Percentiles rank a stretch among this genome's conserved stretches.
Evolutionary conservation across 2,113 vertebrate genomes (phyloP).

Genomic region (Otus sunia): DNA sequence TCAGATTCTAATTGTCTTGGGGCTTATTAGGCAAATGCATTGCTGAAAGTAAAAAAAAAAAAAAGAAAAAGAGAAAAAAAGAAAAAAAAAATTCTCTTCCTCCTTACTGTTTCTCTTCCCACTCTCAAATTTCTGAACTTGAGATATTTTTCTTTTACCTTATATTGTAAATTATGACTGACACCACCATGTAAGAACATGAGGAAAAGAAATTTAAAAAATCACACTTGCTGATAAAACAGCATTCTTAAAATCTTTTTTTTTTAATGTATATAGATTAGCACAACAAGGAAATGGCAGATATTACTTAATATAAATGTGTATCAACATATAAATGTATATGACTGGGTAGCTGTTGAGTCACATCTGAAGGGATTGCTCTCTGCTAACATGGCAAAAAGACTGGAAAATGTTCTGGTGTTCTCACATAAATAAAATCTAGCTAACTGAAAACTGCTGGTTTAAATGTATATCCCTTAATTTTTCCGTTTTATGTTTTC

Average conservation of each 20-base stretch:
- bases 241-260: neutral
- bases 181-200: neutral
- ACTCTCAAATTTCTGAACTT: neutral
- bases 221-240: neutral
- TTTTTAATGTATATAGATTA: neutral
- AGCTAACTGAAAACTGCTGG: neutral
- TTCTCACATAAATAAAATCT: neutral
- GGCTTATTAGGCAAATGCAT: neutral
- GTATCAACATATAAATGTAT: neutral
- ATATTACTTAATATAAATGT: neutral
- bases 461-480: neutral
- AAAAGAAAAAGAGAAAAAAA: no score
- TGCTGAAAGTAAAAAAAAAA: neutral
- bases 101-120: neutral
- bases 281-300: neutral
- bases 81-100: neutral
- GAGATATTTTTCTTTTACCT: neutral
- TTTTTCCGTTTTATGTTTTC: neutral
- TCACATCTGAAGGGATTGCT: neutral
- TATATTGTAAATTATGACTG: neutral
- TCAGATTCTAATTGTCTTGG: neutral
- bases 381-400: neutral
- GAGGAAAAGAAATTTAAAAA: neutral
- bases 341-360: neutral
- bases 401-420: neutral